Evolutionary conservation across 37 sponge, comb jelly and placozoan species (phyloP).

Genomic region (Agelas oroides): DNA sequence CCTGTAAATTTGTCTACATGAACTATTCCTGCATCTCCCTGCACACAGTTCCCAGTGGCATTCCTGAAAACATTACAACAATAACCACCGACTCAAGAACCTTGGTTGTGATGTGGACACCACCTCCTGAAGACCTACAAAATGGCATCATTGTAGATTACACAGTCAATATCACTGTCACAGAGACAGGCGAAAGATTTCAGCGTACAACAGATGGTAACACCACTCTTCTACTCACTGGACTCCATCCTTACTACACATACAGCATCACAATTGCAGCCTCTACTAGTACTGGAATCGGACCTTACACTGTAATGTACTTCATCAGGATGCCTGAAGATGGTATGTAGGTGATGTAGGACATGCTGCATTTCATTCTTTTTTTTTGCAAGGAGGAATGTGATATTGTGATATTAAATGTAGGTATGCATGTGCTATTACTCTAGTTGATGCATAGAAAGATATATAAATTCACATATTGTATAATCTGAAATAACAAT

Average conservation of each 20-base stretch:
- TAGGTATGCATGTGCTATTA: no score
- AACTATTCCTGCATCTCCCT: not conserved
- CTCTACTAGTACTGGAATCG: constrained; percentile 1
- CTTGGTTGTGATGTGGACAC: constrained; percentile 11
- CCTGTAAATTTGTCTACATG: no score
- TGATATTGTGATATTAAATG: no score
- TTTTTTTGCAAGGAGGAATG: no score
- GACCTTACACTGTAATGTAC: not conserved
- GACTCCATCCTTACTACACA: constrained; percentile 21
- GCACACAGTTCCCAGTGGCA: constrained; percentile 7
- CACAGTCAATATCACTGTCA: not conserved
- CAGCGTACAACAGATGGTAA: not conserved
- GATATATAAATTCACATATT: no score
- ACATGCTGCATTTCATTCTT: not conserved
- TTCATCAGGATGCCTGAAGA: constrained; percentile 28
- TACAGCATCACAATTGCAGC: constrained; percentile 2
- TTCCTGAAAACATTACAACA: not conserved
- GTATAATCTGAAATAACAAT: no score
- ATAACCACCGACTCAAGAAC: not conserved
- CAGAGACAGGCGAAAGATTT: constrained; percentile 9
- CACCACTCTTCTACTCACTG: not conserved
- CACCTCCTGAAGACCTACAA: not conserved
- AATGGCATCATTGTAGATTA: constrained; percentile 32
- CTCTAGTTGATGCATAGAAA: no score
- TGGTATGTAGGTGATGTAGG: constrained; percentile 6